Conservation (phyloP, 2,113 vertebrate genomes). For the Phodopus roborovskii region DNA sequence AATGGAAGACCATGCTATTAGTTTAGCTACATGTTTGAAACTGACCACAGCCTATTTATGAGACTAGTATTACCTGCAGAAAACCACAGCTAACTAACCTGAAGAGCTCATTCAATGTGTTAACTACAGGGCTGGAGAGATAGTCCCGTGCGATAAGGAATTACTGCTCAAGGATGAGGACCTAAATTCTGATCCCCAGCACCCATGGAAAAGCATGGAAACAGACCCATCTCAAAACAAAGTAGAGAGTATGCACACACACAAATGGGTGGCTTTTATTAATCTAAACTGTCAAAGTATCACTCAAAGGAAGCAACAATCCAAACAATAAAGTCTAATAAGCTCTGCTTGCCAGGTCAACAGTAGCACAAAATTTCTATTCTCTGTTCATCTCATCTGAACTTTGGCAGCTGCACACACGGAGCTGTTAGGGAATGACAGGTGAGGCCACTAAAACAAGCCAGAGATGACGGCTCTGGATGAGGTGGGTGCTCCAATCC, state of each 20-base stretch:
- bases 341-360: not conserved
- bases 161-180: not conserved
- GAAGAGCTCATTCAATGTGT: not conserved
- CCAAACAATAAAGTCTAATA: not conserved
- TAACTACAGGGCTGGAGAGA: not conserved
- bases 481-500: rapidly evolving
- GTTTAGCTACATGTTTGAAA: not conserved
- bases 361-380: not conserved
- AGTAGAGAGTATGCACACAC: not conserved
- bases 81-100: not conserved
- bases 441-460: not conserved
- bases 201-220: not conserved
- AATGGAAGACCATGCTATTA: not conserved
- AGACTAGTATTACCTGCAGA: not conserved
- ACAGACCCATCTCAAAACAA: not conserved
- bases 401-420: not conserved
- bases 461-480: not conserved
- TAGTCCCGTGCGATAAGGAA: not conserved
- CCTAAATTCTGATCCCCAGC: not conserved
- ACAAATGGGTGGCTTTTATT: slow-evolving; percentile 17
- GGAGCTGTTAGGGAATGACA: not conserved
- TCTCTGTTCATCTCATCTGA: not conserved
- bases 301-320: slow-evolving; percentile 22
- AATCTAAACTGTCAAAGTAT: slow-evolving; percentile 30
- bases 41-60: not conserved